Evolutionary conservation across 1,140 invertebrate genomes (phyloP).

Genomic region (Charaxes varanes): DNA sequence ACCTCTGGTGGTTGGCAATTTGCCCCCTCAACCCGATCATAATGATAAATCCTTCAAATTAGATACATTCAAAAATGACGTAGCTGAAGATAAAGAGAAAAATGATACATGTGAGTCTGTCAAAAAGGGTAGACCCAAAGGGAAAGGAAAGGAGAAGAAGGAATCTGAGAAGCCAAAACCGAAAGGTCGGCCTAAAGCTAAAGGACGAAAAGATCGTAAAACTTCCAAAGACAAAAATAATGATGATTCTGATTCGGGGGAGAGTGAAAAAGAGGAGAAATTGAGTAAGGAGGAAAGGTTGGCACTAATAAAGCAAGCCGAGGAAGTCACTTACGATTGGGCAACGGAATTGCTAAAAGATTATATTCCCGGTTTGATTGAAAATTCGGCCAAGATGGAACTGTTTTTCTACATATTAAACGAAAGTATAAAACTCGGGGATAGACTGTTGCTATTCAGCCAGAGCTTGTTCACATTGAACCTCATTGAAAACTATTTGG

Average conservation of each 20-base stretch:
- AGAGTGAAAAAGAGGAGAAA: slow-evolving; percentile 76
- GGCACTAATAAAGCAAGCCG: slow-evolving; percentile 78
- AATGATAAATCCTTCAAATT: slow-evolving; percentile 10
- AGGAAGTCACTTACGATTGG: slow-evolving; percentile 90
- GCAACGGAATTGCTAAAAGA: slow-evolving; percentile 90
- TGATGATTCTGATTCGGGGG: slow-evolving; percentile 56
- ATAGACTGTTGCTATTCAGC: slow-evolving; percentile 96
- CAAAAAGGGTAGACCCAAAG: slow-evolving; percentile 43
- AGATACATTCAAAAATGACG: slow-evolving; percentile 33
- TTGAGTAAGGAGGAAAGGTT: slow-evolving; percentile 73
- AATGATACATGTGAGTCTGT: too few species aligned
- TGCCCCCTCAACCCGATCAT: slow-evolving; percentile 15
- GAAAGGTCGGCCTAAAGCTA: slow-evolving; percentile 51
- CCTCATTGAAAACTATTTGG: slow-evolving; percentile 97
- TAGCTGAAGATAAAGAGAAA: slow-evolving; percentile 42
- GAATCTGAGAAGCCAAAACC: slow-evolving; percentile 43
- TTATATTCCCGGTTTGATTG: slow-evolving; percentile 91
- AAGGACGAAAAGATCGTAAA: slow-evolving; percentile 60
- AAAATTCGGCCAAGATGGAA: slow-evolving; percentile 96
- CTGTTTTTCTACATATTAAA: slow-evolving; percentile 95
- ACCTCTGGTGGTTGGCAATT: slow-evolving; percentile 1
- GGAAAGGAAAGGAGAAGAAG: slow-evolving; percentile 50
- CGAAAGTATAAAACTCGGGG: slow-evolving; percentile 89
- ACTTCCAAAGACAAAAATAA: slow-evolving; percentile 63
- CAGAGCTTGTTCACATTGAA: slow-evolving; percentile 97